phyloP scores from a whole-genome alignment of 2,797 vertebrate genomes.

The Margarornis squamiger region DNA sequence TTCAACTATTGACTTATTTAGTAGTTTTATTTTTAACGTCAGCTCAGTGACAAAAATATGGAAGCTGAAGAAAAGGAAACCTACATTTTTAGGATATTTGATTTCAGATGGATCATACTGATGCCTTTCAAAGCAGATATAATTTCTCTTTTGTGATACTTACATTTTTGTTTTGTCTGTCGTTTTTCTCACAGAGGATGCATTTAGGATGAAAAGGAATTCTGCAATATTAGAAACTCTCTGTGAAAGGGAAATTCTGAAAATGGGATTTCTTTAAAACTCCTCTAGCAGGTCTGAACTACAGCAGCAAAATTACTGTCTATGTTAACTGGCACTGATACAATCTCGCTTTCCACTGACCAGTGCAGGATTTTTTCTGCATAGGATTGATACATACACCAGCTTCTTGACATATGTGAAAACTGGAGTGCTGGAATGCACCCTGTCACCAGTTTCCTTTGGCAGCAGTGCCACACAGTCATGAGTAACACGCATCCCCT shows the following conservation, averaged over 20 bases:
- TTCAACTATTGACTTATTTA: not conserved
- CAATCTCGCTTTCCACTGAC: not conserved
- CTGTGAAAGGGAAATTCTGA: not conserved
- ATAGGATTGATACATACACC: too few species aligned
- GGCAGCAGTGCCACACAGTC: not conserved
- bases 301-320: conserved; percentile 1
- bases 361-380: not conserved
- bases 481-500: accelerated
- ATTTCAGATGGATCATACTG: not conserved
- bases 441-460: not conserved
- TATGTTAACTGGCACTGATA: not conserved
- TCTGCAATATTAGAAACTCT: not conserved
- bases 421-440: not conserved
- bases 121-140: not conserved
- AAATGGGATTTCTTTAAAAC: not conserved
- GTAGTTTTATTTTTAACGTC: not conserved
- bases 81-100: not conserved
- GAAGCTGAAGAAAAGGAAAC: not conserved
- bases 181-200: not conserved
- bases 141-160: not conserved
- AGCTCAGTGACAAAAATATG: not conserved
- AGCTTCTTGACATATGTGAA: not conserved
- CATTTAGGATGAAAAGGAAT: not conserved
- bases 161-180: not conserved
- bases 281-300: not conserved